phyloP scores from a whole-genome alignment of 2,113 vertebrate genomes.

The Philantomba maxwellii region DNA sequence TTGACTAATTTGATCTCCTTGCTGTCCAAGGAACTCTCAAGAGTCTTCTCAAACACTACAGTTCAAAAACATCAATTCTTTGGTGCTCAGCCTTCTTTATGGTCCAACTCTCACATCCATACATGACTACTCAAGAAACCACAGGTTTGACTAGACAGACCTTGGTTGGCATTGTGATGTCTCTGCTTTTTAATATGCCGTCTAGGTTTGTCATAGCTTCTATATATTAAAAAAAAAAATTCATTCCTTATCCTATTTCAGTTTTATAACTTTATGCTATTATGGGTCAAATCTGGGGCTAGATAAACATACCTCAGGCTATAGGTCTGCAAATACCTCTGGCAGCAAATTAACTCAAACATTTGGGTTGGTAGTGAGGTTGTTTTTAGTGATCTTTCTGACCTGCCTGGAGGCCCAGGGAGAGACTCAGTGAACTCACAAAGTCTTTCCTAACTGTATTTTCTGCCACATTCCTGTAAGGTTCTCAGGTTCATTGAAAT shows the following conservation, averaged over 20 bases:
- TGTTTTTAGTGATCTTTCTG: constrained; percentile 45
- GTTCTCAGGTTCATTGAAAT: neutral
- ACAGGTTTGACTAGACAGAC: too few relatives aligned
- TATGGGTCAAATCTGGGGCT: constrained; percentile 55
- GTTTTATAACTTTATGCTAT: constrained; percentile 50
- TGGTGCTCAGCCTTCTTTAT: too few relatives aligned
- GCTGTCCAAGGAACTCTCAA: too few relatives aligned
- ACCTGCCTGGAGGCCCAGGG: constrained; percentile 17
- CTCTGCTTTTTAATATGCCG: too few relatives aligned
- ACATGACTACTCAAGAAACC: too few relatives aligned
- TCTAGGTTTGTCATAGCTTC: too few relatives aligned
- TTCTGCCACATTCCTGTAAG: neutral
- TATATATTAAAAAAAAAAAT: constrained; percentile 35
- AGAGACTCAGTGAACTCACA: neutral
- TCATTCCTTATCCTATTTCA: constrained; percentile 55
- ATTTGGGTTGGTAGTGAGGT: constrained; percentile 45
- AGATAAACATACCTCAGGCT: constrained; percentile 55
- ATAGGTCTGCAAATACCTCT: constrained; percentile 44
- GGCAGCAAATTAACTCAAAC: constrained; percentile 63
- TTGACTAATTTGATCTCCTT: constrained; percentile 31
- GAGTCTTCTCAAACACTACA: too few relatives aligned
- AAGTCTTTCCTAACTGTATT: neutral
- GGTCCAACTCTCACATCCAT: too few relatives aligned
- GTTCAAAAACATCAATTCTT: too few relatives aligned
- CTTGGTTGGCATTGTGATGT: too few relatives aligned